These are phyloP conservation scores for Anoplophora glabripennis DNA, from an alignment of 1,140 invertebrate genomes.

Conservation along the genomic window DNA sequence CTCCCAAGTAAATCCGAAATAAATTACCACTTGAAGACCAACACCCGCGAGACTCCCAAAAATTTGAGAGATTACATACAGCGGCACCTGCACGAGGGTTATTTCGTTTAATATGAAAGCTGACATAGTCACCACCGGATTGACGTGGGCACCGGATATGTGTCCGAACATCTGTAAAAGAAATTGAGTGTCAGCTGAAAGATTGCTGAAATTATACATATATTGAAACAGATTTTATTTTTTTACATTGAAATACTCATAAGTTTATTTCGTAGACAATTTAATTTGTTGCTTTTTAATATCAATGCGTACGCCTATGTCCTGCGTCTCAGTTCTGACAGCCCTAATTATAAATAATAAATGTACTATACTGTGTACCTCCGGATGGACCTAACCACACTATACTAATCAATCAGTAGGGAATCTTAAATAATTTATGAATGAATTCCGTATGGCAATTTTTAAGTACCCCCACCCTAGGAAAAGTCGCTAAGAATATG, in stretches of 20 bases:
- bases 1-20: background rate
- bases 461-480: too few relatives aligned
- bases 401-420: too few relatives aligned
- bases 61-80: constrained; percentile 70
- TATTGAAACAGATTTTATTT: too few relatives aligned
- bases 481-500: too few relatives aligned
- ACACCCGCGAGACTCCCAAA: constrained; percentile 67
- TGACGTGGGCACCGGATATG: constrained; percentile 71
- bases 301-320: too few relatives aligned
- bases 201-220: background rate
- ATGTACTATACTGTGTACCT: too few relatives aligned
- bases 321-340: too few relatives aligned
- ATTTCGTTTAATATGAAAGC: constrained; percentile 65
- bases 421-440: too few relatives aligned
- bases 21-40: constrained; percentile 56
- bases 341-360: too few relatives aligned
- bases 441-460: too few relatives aligned
- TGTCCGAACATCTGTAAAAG: constrained; percentile 64
- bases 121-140: constrained; percentile 71
- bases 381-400: too few relatives aligned
- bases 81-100: constrained; percentile 59
- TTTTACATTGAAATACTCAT: background rate
- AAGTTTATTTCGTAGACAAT: background rate
- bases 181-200: background rate
- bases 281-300: too few relatives aligned